Base-by-base conservation (phyloP, 2,888 invertebrate genomes). In the Carabus problematicus region DNA sequence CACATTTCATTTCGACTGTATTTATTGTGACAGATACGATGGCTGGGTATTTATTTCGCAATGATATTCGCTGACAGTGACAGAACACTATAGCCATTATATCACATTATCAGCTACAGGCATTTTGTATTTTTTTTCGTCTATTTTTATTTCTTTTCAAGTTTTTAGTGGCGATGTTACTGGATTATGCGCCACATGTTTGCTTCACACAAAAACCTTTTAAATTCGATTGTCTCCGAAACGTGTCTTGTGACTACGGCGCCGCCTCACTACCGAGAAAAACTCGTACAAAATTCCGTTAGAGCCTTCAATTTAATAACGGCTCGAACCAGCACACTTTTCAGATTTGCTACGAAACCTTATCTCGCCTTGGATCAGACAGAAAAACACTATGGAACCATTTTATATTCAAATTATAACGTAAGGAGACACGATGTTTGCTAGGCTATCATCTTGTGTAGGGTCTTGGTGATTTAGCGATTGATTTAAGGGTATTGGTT, bases 161-260 rank as follows among this genome's bases (percentile, higher is more conserved):
- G 18, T 52, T 59, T 29, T 29, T 29, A 29, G 29, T 29, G 29
- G 29, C 29, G 3, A 29, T 29, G 29, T 29, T 29, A 29, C 29
- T 29, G 29, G 29, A 3, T 29, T 3, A 29, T 58, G 43, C 42
- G 19, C 43, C 43, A 43, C 59, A 7, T 43, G 59, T 19, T 43
- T 59, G 43, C 39, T 42, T 14, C 42, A 8, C 41, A n/a, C 40
- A 58, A 14, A 59, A 59, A 43, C 59, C 59, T 59, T 59, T 59
- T 59, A 59, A 59, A 59, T n/a, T 59, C 45, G 42, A 59, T 59
- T 59, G 59, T 59, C 43, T 59, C 45, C 6, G 6, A 59, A 59
- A 16, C 12, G 59, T 43, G 19, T 59, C 45, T 59, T 8, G 42
- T 18, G 12, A 19, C 40, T 16, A 39, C 56, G 40, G 11, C 18